phyloP scores from a whole-genome alignment of 2,797 vertebrate genomes.

The Sebastes jordani region DNA sequence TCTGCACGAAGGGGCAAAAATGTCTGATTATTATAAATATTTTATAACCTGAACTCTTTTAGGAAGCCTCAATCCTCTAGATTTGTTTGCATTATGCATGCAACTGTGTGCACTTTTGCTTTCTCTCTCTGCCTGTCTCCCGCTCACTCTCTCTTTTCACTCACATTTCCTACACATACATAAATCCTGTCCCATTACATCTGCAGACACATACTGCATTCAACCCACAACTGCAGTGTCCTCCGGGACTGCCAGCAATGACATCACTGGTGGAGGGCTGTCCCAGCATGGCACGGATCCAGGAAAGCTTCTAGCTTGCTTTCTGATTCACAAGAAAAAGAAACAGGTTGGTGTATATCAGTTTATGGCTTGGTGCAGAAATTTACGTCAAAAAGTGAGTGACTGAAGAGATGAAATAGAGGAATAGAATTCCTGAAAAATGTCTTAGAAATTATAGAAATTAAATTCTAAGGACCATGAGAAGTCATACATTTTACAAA shows the following conservation, averaged over 20 bases:
- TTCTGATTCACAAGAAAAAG: neutral
- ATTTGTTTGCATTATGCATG: slow-evolving; percentile 44
- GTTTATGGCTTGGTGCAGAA: neutral
- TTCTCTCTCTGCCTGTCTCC: neutral
- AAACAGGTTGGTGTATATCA: neutral
- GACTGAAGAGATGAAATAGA: neutral
- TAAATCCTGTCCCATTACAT: neutral
- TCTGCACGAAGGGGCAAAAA: neutral
- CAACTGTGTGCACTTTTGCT: slow-evolving; percentile 6
- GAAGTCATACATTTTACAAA: neutral
- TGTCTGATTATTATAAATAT: slow-evolving; percentile 24
- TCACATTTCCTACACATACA: neutral
- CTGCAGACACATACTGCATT: slow-evolving; percentile 7
- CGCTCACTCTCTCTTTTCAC: neutral
- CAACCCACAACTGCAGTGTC: slow-evolving; percentile 54
- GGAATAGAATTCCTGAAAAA: neutral
- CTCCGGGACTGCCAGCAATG: slow-evolving; percentile 21
- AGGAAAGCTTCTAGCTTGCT: slow-evolving; percentile 23
- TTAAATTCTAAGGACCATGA: neutral
- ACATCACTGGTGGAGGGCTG: slow-evolving; percentile 43
- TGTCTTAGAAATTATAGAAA: neutral
- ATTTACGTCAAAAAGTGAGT: neutral
- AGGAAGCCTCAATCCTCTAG: neutral
- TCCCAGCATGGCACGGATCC: slow-evolving; percentile 35
- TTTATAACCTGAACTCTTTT: slow-evolving; percentile 30